Evolutionary conservation across 2,888 invertebrate species (phyloP), one percentile per base, ranked within the genome.

Genomic region (Pollenia amentaria): DNA sequence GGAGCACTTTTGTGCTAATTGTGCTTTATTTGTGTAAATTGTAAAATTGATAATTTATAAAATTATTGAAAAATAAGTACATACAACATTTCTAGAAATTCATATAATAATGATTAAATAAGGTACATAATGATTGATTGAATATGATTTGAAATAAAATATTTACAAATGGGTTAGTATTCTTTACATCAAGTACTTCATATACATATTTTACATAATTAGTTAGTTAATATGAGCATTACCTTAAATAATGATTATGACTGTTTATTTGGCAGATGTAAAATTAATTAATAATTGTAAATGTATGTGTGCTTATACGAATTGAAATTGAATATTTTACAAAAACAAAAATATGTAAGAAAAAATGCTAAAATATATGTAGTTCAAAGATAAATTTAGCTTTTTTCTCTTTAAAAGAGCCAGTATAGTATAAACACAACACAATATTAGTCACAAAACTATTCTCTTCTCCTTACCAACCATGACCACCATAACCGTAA

Each of bases 401-500:
- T 29, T 29, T 29, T 29, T 29, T 4, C 4, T 4, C 29, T 29
- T 29, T 3, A 29, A 29, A 29, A 29, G 29, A 29, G 29, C 29
- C 6, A 29, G 29, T 6, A n/a, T n/a, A 29, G 29, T 29, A 29
- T 29, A 29, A 29, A 29, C 29, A 29, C 21, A 67, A 11, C 4
- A 69, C 16, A 51, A 69, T 1, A 29, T 38, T 6, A 12, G 9
- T 9, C 42, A 21, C 14, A 53, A 14, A 11, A 29, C 29, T 29
- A 29, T 29, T 29, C 6, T 29, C 29, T 38, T 1, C 51, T n/a
- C 8, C 57, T 77, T 90, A 91, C 91, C 91, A 91, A 62, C 88
- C 89, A 84, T 89, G 88, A 14, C 91, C 89, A 62, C 90, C 85
- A 88, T 88, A 88, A 18, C 90, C 89, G 1, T 90, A 90, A 60